A percentile compares a stretch with the other conserved stretches of the same genome.
These are phyloP conservation scores for Manis crassicaudata DNA, from an alignment of 2,797 vertebrate genomes.

Conservation along the genomic window DNA sequence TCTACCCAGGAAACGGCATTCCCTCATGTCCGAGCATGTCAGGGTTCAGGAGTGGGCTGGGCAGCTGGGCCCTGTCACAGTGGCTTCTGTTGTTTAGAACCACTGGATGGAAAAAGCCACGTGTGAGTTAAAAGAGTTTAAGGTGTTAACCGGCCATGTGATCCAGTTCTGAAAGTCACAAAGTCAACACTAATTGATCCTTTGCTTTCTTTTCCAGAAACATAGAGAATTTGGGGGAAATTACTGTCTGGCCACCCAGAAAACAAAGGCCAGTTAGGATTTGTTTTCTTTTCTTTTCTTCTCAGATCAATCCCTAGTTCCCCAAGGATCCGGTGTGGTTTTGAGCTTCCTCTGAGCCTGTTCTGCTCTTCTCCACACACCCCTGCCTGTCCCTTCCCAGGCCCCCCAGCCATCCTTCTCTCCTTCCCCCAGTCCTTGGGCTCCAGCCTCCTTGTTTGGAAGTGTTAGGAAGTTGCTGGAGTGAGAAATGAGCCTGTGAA, in stretches of 20 bases:
- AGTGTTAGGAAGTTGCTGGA: conserved; percentile 96
- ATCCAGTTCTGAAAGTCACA: conserved; percentile 44
- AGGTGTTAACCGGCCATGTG: neutral
- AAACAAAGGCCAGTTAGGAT: conserved; percentile 68
- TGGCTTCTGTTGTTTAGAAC: neutral
- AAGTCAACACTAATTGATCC: conserved; percentile 47
- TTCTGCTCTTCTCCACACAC: neutral
- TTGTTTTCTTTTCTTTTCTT: conserved; percentile 72
- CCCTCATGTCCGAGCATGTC: accelerated
- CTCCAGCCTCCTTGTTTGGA: conserved; percentile 90
- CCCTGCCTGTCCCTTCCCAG: conserved; percentile 56
- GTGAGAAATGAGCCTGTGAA: conserved; percentile 95
- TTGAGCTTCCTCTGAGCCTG: conserved; percentile 68
- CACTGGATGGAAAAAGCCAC: neutral
- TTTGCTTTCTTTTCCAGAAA: conserved; percentile 73
- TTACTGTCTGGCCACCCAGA: conserved; percentile 77
- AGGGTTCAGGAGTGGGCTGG: neutral
- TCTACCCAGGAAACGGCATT: neutral
- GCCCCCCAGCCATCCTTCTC: conserved; percentile 55
- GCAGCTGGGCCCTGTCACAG: accelerated
- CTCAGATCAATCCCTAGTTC: conserved; percentile 65
- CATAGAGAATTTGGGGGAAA: conserved; percentile 63
- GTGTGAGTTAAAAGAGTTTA: neutral
- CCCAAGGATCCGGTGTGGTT: conserved; percentile 71
- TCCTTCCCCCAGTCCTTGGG: neutral